Evolutionary conservation across 2,888 invertebrate species (phyloP), one percentile per base, ranked within the genome.

Genomic region (Julus scanicus): DNA sequence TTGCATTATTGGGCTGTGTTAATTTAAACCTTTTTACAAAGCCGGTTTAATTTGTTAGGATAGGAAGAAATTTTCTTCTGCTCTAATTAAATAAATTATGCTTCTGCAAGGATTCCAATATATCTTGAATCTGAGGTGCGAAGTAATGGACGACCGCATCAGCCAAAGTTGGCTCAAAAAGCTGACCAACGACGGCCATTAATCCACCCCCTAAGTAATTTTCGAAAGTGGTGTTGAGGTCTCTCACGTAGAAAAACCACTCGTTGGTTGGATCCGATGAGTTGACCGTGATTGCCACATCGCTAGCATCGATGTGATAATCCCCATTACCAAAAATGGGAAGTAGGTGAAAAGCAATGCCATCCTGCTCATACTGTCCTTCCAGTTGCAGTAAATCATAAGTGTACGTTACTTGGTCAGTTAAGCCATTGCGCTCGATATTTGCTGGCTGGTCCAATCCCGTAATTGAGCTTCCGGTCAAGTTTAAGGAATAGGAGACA

Each of bases 211-310:
- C 84, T 6, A 84, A 6, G 8, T 39, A 84, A 39, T 84, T 17
- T 11, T 84, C 20, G 44, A 84, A 84, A 4, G 39, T 84, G 17
- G 44, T 39, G 84, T 39, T 44, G 44, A 84, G 17, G 44, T 84
- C 84, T 6, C 39, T 44, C n/a, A 84, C 39, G 44, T 84, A 84
- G 44, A 84, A 84, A 39, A 84, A 84, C 84, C 39, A 40, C 8
- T 84, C 39, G 1, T 44, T 15, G 44, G 40, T 44, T 2, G 39
- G 40, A n/a, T 44, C 84, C 44, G 37, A 17, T 1, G 84, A 39
- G 20, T 63, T 20, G 20, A 63, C 20, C 44, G 84, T 84, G 39
- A 84, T 84, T 8, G 84, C 44, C 15, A 84, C n/a, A n/a, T 84
- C 44, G 15, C 44, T 84, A 17, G 84, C 84, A 4, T 84, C 39